Evolutionary conservation across 2,797 vertebrate species (phyloP).

Genomic region (Bufotes viridis): DNA sequence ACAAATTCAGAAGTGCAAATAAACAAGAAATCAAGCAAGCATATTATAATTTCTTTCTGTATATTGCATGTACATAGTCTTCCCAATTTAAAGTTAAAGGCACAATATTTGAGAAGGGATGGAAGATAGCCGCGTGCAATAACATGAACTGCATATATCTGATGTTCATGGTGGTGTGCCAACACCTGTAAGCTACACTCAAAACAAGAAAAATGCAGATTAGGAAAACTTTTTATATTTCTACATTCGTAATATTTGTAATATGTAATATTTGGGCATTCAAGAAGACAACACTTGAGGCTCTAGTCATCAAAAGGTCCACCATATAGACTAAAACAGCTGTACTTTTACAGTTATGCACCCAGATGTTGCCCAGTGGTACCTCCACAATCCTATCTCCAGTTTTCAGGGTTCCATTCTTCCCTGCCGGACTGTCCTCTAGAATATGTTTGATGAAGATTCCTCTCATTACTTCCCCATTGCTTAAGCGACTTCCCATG

Average conservation of each 20-base stretch:
- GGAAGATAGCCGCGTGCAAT: no score
- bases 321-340: background rate
- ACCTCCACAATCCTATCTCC: slow-evolving; percentile 86
- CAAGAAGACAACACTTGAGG: background rate
- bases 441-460: slow-evolving; percentile 98
- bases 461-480: slow-evolving; percentile 96
- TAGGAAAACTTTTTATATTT: background rate
- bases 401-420: slow-evolving; percentile 91
- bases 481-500: slow-evolving; percentile 96
- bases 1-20: background rate
- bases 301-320: background rate
- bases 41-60: background rate
- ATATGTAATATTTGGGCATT: background rate
- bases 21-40: slow-evolving; percentile 2
- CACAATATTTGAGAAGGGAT: background rate
- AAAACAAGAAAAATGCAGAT: background rate
- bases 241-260: background rate
- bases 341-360: background rate
- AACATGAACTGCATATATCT: background rate
- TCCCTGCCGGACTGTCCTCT: slow-evolving; percentile 95
- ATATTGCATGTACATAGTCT: background rate
- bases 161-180: background rate
- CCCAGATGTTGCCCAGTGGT: slow-evolving; percentile 2
- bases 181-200: background rate
- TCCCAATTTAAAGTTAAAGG: background rate